Evolutionary conservation across 1,140 invertebrate species (phyloP), one percentile per base, ranked within the genome.

Genomic region (Hydropsyche tenuis): DNA sequence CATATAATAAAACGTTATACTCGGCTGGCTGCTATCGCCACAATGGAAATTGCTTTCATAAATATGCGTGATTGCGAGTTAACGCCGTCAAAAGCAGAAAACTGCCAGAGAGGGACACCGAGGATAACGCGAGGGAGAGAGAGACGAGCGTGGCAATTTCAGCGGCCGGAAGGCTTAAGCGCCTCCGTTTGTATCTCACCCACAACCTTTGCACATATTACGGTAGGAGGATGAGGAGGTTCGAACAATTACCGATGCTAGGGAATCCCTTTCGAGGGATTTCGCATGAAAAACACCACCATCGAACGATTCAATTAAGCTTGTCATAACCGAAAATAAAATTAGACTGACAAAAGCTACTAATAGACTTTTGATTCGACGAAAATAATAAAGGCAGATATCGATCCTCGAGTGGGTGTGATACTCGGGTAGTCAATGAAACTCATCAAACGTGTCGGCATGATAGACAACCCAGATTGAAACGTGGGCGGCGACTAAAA

Each of bases 41-140:
- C 65, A 68, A 68, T 68, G 65, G 65, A 70, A 70, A 70, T 70
- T 70, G 68, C 51, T 70, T 70, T 70, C 68, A 68, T 68, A 68
- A 68, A 68, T 68, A 68, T 68, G 65, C 65, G 68, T 56, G 68
- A 70, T 70, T 70, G 68, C 68, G 68, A 70, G 42, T 70, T 56
- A 69, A 23, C 65, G 46, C 65, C 65, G 65, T 69, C 65, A 51
- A 69, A 69, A 42, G 46, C 65, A 69, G 65, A 60, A 60, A 60
- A 18, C 23, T 27, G 63, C 16, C 30, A 11, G 12, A 42, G 37
- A 20, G 63, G 30, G 63, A 65, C 3, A 45, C 48, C 9, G 7
- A 18, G 7, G 56, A 3, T 5, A 18, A 20, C 23, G 9, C 1
- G 65, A 45, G 65, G 48, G 43, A 4, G 45, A 45, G 43, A 9